Percentiles rank a stretch among this genome's conserved stretches.
Conservation (phyloP, 2,797 vertebrate species). For the Esox masquinongy region DNA sequence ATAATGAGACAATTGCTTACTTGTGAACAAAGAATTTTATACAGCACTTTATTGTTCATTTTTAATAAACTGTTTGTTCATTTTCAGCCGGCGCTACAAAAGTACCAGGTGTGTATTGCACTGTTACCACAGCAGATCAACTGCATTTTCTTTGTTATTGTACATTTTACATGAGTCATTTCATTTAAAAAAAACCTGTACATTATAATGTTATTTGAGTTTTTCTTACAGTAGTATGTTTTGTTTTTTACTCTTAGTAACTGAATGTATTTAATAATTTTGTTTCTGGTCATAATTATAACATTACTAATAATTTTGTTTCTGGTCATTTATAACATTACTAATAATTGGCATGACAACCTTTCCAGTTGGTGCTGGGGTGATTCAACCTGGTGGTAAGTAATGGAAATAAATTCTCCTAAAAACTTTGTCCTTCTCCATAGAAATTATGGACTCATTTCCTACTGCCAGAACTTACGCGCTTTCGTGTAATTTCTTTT, state of each 20-base stretch:
- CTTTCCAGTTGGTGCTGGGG: conserved; percentile 59
- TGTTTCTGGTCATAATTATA: not conserved
- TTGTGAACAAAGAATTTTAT: not conserved
- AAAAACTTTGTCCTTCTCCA: not conserved
- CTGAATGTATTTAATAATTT: too few relatives aligned
- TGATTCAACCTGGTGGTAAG: conserved; percentile 68
- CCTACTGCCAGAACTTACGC: not conserved
- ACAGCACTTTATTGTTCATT: not conserved
- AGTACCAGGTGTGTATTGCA: not conserved
- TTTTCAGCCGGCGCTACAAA: not conserved
- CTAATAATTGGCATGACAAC: conserved; percentile 9
- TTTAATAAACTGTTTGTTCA: not conserved
- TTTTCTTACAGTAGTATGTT: not conserved
- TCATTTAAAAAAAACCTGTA: not conserved
- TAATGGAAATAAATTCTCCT: not conserved
- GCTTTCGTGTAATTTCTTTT: not conserved
- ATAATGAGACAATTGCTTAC: too few relatives aligned
- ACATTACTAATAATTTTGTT: not conserved
- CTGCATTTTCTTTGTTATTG: too few relatives aligned
- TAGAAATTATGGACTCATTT: not conserved
- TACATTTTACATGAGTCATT: not conserved
- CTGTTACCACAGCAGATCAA: too few relatives aligned
- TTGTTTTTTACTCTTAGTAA: not conserved
- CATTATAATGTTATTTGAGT: not conserved
- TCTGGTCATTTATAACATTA: not conserved